These are phyloP conservation scores for Trochalopteron elliotii DNA, from an alignment of 2,113 vertebrate genomes.

Conservation along the genomic window DNA sequence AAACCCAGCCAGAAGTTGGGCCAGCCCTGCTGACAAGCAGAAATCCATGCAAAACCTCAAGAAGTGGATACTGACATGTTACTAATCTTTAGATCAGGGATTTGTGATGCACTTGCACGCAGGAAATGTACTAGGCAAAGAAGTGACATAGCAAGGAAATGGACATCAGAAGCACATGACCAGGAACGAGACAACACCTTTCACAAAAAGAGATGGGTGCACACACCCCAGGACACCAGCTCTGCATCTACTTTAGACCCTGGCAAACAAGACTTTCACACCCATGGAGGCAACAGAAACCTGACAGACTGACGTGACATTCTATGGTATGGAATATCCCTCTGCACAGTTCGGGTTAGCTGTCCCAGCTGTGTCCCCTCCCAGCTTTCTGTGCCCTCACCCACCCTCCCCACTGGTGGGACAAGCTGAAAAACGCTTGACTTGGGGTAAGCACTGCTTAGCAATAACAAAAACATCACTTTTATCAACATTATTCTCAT, in stretches of 20 bases:
- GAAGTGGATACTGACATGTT: not conserved
- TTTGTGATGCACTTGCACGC: not conserved
- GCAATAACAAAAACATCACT: not conserved
- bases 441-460: not conserved
- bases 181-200: not conserved
- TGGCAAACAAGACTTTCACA: not conserved
- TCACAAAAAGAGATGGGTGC: not conserved
- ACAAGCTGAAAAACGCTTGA: not conserved
- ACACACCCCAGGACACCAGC: not conserved
- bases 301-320: fast-evolving
- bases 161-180: not conserved
- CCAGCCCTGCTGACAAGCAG: not conserved
- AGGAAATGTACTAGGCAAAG: not conserved
- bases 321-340: not conserved
- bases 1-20: not conserved
- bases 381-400: not conserved
- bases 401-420: not conserved
- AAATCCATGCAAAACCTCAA: not conserved
- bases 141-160: not conserved
- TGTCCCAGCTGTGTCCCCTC: not conserved
- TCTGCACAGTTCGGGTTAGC: not conserved
- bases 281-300: not conserved
- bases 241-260: not conserved
- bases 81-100: not conserved
- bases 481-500: not conserved